phyloP scores from a whole-genome alignment of 2,797 vertebrate genomes.

The Lagocephalus sceleratus region DNA sequence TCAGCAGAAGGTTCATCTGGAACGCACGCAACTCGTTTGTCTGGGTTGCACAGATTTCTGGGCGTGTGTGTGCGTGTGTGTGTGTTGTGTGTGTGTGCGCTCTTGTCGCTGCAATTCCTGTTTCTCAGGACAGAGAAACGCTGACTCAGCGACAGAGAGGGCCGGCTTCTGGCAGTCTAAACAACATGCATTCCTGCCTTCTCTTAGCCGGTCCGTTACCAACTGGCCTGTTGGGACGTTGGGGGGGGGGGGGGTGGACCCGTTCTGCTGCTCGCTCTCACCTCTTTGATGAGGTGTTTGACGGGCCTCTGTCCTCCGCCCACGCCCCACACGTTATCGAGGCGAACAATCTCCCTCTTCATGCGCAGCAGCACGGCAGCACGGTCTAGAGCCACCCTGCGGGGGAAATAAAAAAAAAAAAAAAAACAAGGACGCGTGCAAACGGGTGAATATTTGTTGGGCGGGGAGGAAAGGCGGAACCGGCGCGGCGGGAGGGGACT shows the following conservation, averaged over 20 bases:
- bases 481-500: neutral
- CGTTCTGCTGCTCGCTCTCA: conserved; percentile 35
- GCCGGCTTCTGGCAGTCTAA: conserved; percentile 32
- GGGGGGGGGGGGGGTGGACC: too few relatives aligned
- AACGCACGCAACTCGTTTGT: neutral
- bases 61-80: too few relatives aligned
- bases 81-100: conserved; percentile 7
- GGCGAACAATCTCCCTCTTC: conserved; percentile 80
- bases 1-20: conserved; percentile 87
- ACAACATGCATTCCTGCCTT: conserved; percentile 52
- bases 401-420: too few relatives aligned
- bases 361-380: conserved; percentile 83
- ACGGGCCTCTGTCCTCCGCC: conserved; percentile 87
- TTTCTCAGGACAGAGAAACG: conserved; percentile 23
- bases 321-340: conserved; percentile 90
- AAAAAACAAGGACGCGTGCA: neutral
- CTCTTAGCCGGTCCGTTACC: conserved; percentile 14
- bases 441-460: neutral
- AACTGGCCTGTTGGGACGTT: too few relatives aligned
- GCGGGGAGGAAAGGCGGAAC: neutral
- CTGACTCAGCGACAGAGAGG: conserved; percentile 48
- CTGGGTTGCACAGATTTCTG: too few relatives aligned
- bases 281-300: conserved; percentile 87
- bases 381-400: conserved; percentile 83
- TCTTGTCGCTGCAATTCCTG: conserved; percentile 17